Evolutionary conservation across 2,888 invertebrate genomes (phyloP).

Genomic region (Eristalinus aeneus): DNA sequence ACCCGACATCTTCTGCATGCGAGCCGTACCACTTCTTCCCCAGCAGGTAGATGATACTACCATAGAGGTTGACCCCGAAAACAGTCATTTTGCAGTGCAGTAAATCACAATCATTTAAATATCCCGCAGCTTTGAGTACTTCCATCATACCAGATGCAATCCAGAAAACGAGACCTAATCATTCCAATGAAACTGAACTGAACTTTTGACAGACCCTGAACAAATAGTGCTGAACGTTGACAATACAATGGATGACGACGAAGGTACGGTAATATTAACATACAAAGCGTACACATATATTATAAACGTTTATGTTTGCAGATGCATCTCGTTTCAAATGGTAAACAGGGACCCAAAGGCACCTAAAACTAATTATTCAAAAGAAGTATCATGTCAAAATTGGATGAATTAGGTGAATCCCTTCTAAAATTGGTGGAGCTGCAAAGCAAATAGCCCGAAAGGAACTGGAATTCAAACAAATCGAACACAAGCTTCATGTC

Average conservation of each 20-base stretch:
- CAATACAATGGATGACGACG: neutral
- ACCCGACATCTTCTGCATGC: too few relatives aligned
- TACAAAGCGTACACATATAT: neutral
- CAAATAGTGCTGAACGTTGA: neutral
- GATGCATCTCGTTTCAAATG: neutral
- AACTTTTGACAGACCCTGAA: neutral
- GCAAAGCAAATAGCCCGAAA: neutral
- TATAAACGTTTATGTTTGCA: conserved; percentile 4
- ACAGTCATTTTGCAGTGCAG: too few relatives aligned
- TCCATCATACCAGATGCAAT: neutral
- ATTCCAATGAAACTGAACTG: neutral
- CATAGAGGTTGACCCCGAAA: too few relatives aligned
- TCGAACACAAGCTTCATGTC: too few relatives aligned
- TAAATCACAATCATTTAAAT: too few relatives aligned
- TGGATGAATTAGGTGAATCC: conserved; percentile 6
- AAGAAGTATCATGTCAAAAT: conserved; percentile 5
- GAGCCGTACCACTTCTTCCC: too few relatives aligned
- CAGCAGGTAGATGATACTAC: too few relatives aligned
- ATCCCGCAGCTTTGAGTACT: too few relatives aligned
- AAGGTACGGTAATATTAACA: conserved; percentile 10
- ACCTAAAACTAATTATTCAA: neutral
- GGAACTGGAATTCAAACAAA: neutral
- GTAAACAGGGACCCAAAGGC: neutral
- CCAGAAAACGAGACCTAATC: neutral
- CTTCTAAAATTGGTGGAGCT: neutral